Evolutionary conservation across 2,113 vertebrate genomes (phyloP), one percentile per base, ranked within the genome.

Genomic region (Eptatretus burgeri): DNA sequence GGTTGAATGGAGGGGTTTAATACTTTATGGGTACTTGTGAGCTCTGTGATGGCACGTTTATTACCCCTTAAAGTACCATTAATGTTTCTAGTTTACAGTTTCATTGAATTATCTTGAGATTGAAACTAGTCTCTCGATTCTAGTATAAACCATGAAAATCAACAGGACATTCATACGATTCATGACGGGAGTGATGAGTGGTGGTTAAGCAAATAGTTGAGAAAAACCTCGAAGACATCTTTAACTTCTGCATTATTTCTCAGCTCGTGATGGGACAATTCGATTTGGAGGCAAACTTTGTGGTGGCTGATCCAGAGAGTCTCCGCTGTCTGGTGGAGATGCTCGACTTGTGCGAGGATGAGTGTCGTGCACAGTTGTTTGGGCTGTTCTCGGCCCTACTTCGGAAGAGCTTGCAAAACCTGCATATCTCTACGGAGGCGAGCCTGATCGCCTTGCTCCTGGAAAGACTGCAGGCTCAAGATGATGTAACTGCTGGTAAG

Each of bases 221-320:
- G 27, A 73, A 71, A 62, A 66, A 65, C 65, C 5, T 2, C 62
- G 41, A 63, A 72, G 73, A 71, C 67, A 70, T 73, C 67, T 27
- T 62, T 66, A 4, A 60, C 63, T 2, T 49, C 56, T 62, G 1
- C 64, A 68, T 65, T 66, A 9, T 63, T 64, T 69, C 13, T 64
- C 76, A 96, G 91, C 75, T 98, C 63, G 91, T 98, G 0, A 87
- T 87, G 0, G 84, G 91, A 20, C 84, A 81, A 49, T 98, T 98
- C 74, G 91, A 98, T 76, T 77, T 93, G 70, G 91, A 98, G 74
- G 86, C 93, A 81, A 96, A 94, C 78, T 98, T 98, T 67, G 89
- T 98, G 72, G 93, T 98, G 71, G 86, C 93, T 76, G 88, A 98
- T 71, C 75, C 72, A 1, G 86, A 93, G 66, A 83, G 85, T 74